Conservation (phyloP, 2,797 vertebrate genomes). For the Chrosomus eos region DNA sequence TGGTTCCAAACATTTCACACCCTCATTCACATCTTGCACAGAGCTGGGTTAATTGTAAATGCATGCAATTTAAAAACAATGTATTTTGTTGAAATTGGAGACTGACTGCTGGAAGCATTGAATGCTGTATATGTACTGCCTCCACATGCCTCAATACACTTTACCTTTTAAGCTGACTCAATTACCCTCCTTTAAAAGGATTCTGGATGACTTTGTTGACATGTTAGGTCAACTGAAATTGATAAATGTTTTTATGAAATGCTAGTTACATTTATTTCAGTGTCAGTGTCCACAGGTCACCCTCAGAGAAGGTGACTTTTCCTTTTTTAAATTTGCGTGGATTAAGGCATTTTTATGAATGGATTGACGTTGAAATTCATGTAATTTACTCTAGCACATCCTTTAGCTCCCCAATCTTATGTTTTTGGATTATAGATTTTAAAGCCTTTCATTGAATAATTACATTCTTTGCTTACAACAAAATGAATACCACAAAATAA, state of each 20-base stretch:
- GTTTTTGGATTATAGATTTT: background rate
- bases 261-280: background rate
- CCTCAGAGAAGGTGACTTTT: constrained; percentile 29
- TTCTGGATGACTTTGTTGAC: constrained; percentile 35
- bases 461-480: too few relatives aligned
- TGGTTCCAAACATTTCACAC: background rate
- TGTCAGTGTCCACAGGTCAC: constrained; percentile 5
- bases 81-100: background rate
- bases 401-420: background rate
- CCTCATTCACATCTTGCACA: background rate
- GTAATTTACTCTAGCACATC: background rate
- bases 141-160: constrained; percentile 38
- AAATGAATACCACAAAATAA: background rate
- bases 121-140: constrained; percentile 5
- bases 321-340: background rate
- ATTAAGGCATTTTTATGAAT: constrained; percentile 1
- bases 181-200: constrained; percentile 44
- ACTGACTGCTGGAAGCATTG: constrained; percentile 17
- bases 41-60: background rate
- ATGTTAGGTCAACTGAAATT: constrained; percentile 42
- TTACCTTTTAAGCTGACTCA: constrained; percentile 43
- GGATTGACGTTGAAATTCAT: background rate
- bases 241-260: constrained; percentile 29
- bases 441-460: background rate
- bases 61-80: background rate